These are phyloP conservation scores for Chascanopsetta lugubris DNA, from an alignment of 2,113 vertebrate species.

Conservation along the genomic window DNA sequence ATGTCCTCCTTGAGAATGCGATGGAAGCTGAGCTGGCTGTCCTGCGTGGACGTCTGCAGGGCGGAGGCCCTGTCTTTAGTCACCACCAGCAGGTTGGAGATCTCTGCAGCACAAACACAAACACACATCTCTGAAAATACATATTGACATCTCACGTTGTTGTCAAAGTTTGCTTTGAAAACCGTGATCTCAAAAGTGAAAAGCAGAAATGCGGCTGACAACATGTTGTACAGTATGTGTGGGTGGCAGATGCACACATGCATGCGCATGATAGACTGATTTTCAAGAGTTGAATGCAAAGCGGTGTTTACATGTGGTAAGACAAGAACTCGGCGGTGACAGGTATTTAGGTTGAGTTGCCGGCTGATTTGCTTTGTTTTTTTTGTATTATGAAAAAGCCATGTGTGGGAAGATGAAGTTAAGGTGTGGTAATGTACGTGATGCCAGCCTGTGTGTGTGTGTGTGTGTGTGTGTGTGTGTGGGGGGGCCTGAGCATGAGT, in stretches of 20 bases:
- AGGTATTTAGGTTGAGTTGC: conserved; percentile 18
- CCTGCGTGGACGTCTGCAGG: conserved; percentile 74
- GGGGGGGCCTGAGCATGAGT: too few species aligned
- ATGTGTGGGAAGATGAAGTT: conserved; percentile 41
- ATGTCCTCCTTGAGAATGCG: conserved; percentile 94
- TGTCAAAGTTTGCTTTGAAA: background rate
- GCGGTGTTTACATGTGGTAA: conserved; percentile 48
- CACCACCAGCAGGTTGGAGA: conserved; percentile 94
- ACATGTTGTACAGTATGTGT: background rate
- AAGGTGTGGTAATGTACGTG: conserved; percentile 31
- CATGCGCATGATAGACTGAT: too few species aligned
- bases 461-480: conserved; percentile 49
- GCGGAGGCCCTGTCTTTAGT: conserved; percentile 85
- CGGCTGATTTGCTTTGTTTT: conserved; percentile 31
- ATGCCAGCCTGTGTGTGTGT: conserved; percentile 8
- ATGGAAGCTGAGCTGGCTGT: conserved; percentile 92
- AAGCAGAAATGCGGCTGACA: background rate
- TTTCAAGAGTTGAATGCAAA: conserved; percentile 16
- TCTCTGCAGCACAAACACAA: conserved; percentile 80
- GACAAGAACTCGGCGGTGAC: conserved; percentile 23
- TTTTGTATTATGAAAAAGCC: conserved; percentile 14
- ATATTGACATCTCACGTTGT: background rate
- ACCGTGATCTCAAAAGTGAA: background rate
- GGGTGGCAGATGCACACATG: background rate
- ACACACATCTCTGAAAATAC: background rate